Base-by-base conservation (phyloP, 2,888 invertebrate genomes). In the Phytoseiulus persimilis region DNA sequence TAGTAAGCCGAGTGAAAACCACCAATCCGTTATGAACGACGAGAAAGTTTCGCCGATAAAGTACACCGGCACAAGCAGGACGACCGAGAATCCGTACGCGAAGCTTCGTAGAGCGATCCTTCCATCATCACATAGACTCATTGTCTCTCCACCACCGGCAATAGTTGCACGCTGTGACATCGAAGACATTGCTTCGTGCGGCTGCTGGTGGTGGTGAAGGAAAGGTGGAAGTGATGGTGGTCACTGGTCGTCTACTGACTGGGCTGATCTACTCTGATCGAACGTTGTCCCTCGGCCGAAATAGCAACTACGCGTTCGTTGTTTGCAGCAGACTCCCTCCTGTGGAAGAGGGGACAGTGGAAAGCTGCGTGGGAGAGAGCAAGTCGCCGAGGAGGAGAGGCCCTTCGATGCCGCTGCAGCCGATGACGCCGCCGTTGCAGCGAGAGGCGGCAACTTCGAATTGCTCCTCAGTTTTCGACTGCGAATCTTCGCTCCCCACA, bases 61-160 rank as follows among this genome's bases (percentile, higher is more conserved):
- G n/a, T 87, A 45, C n/a, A 45, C 87, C n/a, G 45, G 87, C 45
- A 33, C 87, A 33, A 32, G 14, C 87, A 87, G 33, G n/a, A 45
- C 87, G 32, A 87, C 87, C n/a, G 87, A 87, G 6, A 32, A 32
- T n/a, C 87, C 87, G 33, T 39, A 45, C 33, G 87, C 87, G 45
- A 87, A 87, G 32, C n/a, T 39, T n/a, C 39, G 32, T 3, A 87
- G 39, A 6, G 87, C 87, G 39, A 87, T 45, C 9, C 87, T 31
- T 28, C 87, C 87, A 28, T 32, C 39, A 28, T 87, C 87, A 87
- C 87, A 87, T 39, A 87, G 65, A 2, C 18, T 6, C 65, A 65
- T 65, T 65, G 65, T 65, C 65, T 65, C 65, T 65, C 65, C 65
- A 65, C 65, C 65, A 65, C 65, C 65, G 65, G 65, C 65, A 65